These are phyloP conservation scores for Imbricaverruca yamaguchii DNA, from an alignment of 2,888 invertebrate species.

Conservation along the genomic window DNA sequence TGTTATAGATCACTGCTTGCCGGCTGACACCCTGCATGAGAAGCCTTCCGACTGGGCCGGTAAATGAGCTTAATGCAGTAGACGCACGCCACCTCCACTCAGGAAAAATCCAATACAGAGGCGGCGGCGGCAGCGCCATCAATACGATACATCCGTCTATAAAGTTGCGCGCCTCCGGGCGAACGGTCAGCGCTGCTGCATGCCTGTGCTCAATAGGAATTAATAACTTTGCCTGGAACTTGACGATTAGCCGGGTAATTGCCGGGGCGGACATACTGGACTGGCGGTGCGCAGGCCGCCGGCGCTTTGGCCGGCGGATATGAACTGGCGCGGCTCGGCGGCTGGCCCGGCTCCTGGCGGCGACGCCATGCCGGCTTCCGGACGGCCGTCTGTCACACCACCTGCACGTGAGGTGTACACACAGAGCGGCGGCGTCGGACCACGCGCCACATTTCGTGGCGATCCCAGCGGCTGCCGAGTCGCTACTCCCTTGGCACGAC, in stretches of 20 bases:
- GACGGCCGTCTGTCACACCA: neutral
- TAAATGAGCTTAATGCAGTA: too few species aligned
- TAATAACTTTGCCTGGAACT: neutral
- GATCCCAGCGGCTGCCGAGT: too few species aligned
- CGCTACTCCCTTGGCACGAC: too few species aligned
- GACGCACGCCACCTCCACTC: too few species aligned
- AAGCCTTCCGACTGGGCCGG: too few species aligned
- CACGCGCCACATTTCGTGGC: too few species aligned
- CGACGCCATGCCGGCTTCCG: neutral
- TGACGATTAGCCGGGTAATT: neutral
- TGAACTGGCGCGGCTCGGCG: too few species aligned
- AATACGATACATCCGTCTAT: neutral
- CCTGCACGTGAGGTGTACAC: neutral
- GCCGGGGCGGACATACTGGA: neutral
- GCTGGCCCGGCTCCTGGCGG: neutral
- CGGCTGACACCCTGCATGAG: too few species aligned
- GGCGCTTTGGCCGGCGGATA: neutral
- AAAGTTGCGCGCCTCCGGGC: neutral
- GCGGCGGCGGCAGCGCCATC: neutral
- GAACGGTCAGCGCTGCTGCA: neutral
- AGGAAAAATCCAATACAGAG: neutral
- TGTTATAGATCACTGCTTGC: too few species aligned
- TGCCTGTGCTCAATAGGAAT: neutral
- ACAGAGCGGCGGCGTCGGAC: neutral
- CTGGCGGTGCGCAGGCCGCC: neutral